Conservation (phyloP, 2,888 invertebrate species). For the Cenopis cana region DNA sequence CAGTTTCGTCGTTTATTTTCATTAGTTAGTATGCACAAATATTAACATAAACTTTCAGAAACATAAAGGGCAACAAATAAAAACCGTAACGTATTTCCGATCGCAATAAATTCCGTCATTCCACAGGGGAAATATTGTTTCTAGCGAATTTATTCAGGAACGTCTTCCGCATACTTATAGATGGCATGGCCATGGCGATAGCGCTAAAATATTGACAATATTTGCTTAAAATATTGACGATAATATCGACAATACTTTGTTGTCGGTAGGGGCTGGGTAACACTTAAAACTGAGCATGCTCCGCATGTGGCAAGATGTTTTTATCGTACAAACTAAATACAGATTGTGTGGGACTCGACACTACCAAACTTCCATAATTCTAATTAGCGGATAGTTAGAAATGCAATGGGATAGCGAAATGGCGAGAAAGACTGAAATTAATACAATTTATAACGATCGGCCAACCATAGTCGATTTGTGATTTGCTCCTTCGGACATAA, state of each 20-base stretch:
- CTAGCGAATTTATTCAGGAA: conserved; percentile 49
- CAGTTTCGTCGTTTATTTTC: background rate
- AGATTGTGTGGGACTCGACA: too few relatives aligned
- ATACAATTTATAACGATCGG: too few relatives aligned
- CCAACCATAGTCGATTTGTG: too few relatives aligned
- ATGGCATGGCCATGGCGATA: conserved; percentile 53
- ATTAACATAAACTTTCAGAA: conserved; percentile 33
- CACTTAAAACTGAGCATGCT: background rate
- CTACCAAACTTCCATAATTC: too few relatives aligned
- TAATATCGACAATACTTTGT: conserved; percentile 24
- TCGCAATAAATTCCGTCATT: conserved; percentile 45
- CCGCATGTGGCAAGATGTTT: too few relatives aligned
- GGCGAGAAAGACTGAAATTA: too few relatives aligned
- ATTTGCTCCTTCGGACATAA: too few relatives aligned
- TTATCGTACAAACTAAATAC: too few relatives aligned
- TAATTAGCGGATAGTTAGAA: too few relatives aligned
- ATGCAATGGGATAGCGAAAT: too few relatives aligned
- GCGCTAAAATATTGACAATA: conserved; percentile 60
- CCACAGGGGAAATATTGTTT: conserved; percentile 57
- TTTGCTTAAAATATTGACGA: conserved; percentile 57
- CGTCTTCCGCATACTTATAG: conserved; percentile 35
- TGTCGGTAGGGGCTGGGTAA: background rate
- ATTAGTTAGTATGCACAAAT: background rate
- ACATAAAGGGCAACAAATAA: conserved; percentile 38
- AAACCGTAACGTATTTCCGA: conserved; percentile 44